phyloP scores from a whole-genome alignment of 1,140 invertebrate species.

The Drosophila pachea region DNA sequence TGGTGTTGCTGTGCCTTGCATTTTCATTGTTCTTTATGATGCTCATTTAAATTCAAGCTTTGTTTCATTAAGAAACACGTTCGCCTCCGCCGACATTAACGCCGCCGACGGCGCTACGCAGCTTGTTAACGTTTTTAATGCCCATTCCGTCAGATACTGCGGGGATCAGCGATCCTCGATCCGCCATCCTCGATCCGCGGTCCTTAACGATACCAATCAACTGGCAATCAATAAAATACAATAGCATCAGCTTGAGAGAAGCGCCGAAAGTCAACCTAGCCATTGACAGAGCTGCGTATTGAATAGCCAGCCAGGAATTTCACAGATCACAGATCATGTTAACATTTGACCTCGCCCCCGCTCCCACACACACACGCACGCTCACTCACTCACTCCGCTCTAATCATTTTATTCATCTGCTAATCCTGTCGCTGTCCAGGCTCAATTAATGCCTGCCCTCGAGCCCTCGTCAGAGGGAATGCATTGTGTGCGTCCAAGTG shows the following conservation, averaged over 20 bases:
- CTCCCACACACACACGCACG: background rate
- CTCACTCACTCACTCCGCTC: background rate
- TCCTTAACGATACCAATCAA: slow-evolving; percentile 25
- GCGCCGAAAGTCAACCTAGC: slow-evolving; percentile 28
- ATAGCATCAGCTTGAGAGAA: slow-evolving; percentile 6
- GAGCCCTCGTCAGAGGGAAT: slow-evolving; percentile 2
- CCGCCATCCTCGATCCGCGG: slow-evolving; percentile 29
- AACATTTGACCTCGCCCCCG: background rate
- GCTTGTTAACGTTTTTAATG: slow-evolving; percentile 75
- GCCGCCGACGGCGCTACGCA: slow-evolving; percentile 74
- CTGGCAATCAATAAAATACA: slow-evolving; percentile 20
- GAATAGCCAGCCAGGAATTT: slow-evolving; percentile 19
- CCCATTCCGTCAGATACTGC: slow-evolving; percentile 33
- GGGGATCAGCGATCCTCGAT: slow-evolving; percentile 8
- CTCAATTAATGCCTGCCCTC: slow-evolving; percentile 27
- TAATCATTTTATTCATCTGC: slow-evolving; percentile 22
- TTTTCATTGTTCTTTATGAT: slow-evolving; percentile 77
- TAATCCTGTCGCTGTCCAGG: slow-evolving; percentile 20
- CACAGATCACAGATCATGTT: slow-evolving; percentile 12
- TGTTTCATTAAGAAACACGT: slow-evolving; percentile 77
- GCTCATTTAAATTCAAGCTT: slow-evolving; percentile 77
- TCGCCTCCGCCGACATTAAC: slow-evolving; percentile 73
- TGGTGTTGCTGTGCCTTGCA: slow-evolving; percentile 52
- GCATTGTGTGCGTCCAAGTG: background rate
- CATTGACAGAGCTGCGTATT: slow-evolving; percentile 11